Percentiles rank a stretch among this genome's conserved stretches.
These are phyloP conservation scores for Lepisosteus osseus DNA, from an alignment of 2,113 vertebrate genomes.

Conservation along the genomic window DNA sequence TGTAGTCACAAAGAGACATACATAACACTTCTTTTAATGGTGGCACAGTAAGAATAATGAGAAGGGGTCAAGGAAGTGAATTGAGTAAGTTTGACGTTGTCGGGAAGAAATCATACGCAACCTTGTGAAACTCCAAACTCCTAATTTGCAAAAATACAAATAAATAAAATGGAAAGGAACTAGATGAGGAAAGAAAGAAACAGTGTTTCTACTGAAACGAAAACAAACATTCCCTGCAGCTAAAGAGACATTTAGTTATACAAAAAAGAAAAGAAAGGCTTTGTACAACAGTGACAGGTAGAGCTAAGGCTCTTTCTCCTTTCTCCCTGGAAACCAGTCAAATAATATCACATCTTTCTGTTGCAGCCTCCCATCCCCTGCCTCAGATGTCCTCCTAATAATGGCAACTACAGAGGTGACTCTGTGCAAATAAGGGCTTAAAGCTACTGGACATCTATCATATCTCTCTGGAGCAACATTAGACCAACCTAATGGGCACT, in stretches of 20 bases:
- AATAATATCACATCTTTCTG: constrained; percentile 86
- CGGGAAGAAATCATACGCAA: too few relatives aligned
- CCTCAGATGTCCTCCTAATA: constrained; percentile 90
- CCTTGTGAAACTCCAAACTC: constrained; percentile 46
- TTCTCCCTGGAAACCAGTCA: constrained; percentile 89
- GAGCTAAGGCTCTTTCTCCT: constrained; percentile 72
- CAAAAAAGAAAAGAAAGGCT: constrained; percentile 77
- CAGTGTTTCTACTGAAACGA: constrained; percentile 26
- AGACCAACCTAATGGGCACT: constrained; percentile 92
- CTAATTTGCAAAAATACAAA: constrained; percentile 9
- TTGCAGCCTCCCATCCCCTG: constrained; percentile 80
- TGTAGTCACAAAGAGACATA: constrained; percentile 16
- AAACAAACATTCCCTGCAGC: constrained; percentile 68
- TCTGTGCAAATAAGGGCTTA: constrained; percentile 90
- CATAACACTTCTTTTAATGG: constrained; percentile 60
- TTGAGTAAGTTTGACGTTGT: too few relatives aligned
- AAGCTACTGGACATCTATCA: constrained; percentile 92
- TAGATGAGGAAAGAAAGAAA: background rate
- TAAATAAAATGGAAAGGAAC: background rate
- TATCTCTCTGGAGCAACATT: constrained; percentile 92
- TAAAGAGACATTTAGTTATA: constrained; percentile 15
- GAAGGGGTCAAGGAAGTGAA: background rate
- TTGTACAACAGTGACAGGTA: constrained; percentile 84
- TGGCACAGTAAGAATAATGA: constrained; percentile 36
- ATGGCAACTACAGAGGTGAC: constrained; percentile 91